phyloP scores from a whole-genome alignment of 2,113 vertebrate species.

The Planiliza haematocheilus region DNA sequence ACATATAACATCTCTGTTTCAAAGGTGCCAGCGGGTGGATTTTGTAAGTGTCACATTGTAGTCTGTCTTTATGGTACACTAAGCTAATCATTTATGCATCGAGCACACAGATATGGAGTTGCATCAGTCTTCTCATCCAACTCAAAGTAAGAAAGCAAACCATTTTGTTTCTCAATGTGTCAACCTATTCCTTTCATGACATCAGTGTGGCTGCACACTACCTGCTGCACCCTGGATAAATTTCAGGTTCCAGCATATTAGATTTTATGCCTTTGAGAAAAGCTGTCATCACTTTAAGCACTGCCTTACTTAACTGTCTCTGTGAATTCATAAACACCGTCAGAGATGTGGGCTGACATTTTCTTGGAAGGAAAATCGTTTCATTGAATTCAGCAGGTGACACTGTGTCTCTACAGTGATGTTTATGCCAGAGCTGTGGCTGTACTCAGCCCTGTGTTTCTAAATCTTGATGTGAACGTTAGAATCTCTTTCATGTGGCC shows the following conservation, averaged over 20 bases:
- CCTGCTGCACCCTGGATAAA: not conserved
- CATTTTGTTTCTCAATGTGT: not conserved
- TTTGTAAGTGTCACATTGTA: too few species aligned
- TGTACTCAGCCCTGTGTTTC: not conserved
- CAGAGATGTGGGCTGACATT: not conserved
- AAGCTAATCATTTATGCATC: too few species aligned
- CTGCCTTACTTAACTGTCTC: not conserved
- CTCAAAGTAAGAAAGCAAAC: not conserved
- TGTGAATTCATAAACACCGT: conserved; percentile 2
- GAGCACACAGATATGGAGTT: too few species aligned
- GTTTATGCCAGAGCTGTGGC: conserved; percentile 30
- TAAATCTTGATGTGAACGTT: conserved; percentile 29
- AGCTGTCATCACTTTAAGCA: too few species aligned
- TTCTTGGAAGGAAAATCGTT: not conserved
- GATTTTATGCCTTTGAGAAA: not conserved
- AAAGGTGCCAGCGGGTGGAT: too few species aligned
- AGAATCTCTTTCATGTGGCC: conserved; percentile 31
- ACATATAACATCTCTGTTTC: too few species aligned
- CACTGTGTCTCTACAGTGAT: conserved; percentile 13
- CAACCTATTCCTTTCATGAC: not conserved
- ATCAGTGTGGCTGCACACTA: not conserved
- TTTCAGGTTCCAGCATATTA: too few species aligned
- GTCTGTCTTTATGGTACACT: too few species aligned
- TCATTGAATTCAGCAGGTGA: conserved; percentile 21
- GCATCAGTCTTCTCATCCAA: too few species aligned